Conservation (phyloP, 2,888 invertebrate genomes). For the Nowickia ferox region DNA sequence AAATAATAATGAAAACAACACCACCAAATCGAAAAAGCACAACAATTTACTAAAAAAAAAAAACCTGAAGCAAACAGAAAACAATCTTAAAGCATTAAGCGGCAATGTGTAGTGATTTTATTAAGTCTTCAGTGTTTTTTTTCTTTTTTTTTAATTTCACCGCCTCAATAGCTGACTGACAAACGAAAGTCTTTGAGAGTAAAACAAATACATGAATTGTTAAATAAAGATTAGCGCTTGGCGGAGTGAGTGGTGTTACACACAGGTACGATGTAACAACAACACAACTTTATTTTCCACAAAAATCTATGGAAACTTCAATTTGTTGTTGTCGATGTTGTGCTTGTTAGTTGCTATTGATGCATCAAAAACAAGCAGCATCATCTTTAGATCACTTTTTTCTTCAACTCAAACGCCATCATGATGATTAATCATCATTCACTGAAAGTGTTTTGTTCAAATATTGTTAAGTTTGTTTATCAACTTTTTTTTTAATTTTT, state of each 20-base stretch:
- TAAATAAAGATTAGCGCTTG: conserved; percentile 1
- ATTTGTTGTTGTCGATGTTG: not conserved
- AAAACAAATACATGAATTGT: conserved; percentile 25
- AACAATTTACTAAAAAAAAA: conserved; percentile 1
- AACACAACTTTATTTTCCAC: conserved; percentile 30
- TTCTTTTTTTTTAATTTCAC: conserved; percentile 3
- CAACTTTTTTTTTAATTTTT: not conserved
- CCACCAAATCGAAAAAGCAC: conserved; percentile 46
- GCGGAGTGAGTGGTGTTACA: conserved; percentile 3
- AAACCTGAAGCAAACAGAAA: conserved; percentile 52
- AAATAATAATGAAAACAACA: conserved; percentile 56
- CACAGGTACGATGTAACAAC: not conserved
- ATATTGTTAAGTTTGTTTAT: conserved; percentile 32
- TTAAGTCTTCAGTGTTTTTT: conserved; percentile 13
- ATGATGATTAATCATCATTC: conserved; percentile 19
- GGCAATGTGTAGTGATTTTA: conserved; percentile 36
- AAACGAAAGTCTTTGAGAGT: conserved; percentile 57
- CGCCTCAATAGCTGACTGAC: conserved; percentile 35
- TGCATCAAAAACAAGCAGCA: conserved; percentile 26
- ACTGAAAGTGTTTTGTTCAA: conserved; percentile 62
- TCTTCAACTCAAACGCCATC: not conserved
- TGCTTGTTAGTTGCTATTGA: conserved; percentile 2
- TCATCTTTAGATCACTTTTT: conserved; percentile 29
- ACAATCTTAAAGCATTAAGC: conserved; percentile 32
- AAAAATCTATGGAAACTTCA: conserved; percentile 57